A percentile compares a stretch with the other conserved stretches of the same genome.
Evolutionary conservation across 2,888 invertebrate genomes (phyloP).

Genomic region (Patella pellucida): DNA sequence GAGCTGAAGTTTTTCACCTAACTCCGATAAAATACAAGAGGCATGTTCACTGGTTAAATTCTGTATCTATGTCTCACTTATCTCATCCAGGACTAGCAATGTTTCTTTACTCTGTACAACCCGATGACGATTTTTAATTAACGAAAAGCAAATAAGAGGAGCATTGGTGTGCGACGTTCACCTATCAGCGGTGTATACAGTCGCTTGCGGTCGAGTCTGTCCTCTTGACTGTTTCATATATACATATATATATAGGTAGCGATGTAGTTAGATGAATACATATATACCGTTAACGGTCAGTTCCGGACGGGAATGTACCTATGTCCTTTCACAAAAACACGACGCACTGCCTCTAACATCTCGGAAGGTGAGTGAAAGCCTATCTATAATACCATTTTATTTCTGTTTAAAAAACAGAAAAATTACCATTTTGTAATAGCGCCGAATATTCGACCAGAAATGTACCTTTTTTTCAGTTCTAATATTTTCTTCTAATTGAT

Average conservation of each 20-base stretch:
- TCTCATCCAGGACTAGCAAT: background rate
- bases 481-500: too few species aligned
- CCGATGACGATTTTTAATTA: conserved; percentile 32
- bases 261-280: too few species aligned
- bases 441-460: too few species aligned
- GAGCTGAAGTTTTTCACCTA: background rate
- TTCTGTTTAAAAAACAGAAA: background rate
- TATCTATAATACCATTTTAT: background rate
- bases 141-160: conserved; percentile 28
- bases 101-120: background rate
- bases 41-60: background rate
- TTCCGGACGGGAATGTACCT: conserved; percentile 4
- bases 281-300: too few species aligned
- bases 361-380: background rate
- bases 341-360: background rate
- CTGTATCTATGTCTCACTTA: background rate
- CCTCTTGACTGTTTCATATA: too few species aligned
- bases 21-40: background rate
- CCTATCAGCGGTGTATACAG: too few species aligned
- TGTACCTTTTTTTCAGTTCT: too few species aligned
- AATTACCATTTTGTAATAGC: too few species aligned
- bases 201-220: too few species aligned
- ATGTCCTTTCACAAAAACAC: conserved; percentile 4
- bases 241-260: too few species aligned
- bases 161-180: background rate